phyloP scores from a whole-genome alignment of 2,888 invertebrate genomes.

The Epinotia ramella region DNA sequence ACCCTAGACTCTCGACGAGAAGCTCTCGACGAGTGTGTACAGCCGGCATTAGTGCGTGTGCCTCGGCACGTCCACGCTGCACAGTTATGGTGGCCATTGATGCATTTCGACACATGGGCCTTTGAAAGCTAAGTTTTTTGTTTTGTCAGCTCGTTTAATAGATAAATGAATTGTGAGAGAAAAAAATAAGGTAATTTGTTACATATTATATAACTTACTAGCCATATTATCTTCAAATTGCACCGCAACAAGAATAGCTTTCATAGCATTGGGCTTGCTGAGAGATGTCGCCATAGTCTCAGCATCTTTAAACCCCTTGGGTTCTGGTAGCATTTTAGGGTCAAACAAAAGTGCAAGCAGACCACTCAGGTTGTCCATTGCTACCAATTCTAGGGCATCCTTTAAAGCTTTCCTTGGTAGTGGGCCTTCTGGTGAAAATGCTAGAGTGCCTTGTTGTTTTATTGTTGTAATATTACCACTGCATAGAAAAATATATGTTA shows the following conservation, averaged over 20 bases:
- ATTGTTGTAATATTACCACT: conserved; percentile 74
- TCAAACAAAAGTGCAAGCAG: conserved; percentile 71
- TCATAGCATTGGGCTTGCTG: conserved; percentile 76
- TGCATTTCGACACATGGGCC: too few relatives aligned
- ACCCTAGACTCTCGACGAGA: too few relatives aligned
- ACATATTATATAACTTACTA: conserved; percentile 63
- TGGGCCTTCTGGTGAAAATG: conserved; percentile 78
- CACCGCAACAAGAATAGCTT: conserved; percentile 75
- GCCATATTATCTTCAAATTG: conserved; percentile 78
- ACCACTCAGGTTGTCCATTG: conserved; percentile 73
- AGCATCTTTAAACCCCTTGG: conserved; percentile 74
- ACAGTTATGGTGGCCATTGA: too few relatives aligned
- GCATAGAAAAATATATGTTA: conserved; percentile 37
- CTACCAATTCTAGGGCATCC: conserved; percentile 74
- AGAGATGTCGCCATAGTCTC: conserved; percentile 70
- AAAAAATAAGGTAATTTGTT: neutral
- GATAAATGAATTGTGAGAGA: neutral
- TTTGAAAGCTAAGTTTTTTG: too few relatives aligned
- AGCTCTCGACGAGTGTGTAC: too few relatives aligned
- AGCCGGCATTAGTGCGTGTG: too few relatives aligned
- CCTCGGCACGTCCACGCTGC: too few relatives aligned
- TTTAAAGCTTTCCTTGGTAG: conserved; percentile 71
- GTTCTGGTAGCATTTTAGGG: conserved; percentile 69
- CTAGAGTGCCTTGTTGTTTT: conserved; percentile 71
- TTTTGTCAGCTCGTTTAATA: neutral